Evolutionary conservation across 2,797 vertebrate species (phyloP), one percentile per base, ranked within the genome.

Genomic region (Clarias laeviceps): DNA sequence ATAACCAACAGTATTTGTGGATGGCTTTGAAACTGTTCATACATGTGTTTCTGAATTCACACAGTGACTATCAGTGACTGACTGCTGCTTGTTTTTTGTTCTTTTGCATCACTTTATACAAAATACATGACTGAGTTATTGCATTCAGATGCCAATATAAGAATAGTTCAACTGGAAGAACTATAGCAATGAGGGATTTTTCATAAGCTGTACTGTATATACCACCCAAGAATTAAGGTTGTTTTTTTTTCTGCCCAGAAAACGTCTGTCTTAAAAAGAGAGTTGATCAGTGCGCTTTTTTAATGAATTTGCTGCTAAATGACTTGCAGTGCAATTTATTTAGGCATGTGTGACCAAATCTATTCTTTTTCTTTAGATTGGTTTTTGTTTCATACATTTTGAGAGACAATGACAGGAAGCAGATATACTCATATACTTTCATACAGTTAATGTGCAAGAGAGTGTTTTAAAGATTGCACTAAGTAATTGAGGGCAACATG

Each of bases 141-240:
- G 80, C 83, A 62, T 83, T 62, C 37, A 64, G 87, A 65, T 27
- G 20, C 69, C 57, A 78, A 83, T 85, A 70, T 78, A 40, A 73
- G 61, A 82, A 80, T 73, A 64, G 61, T 69, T 86, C 72, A 9
- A n/a, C 86, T 56, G 61, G 24, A 24, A 86, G 70, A 61, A 29
- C 24, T 86, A 68, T 61, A 62, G 64, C 80, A 24, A 15, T 57
- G 69, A 66, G 83, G 74, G 80, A 80, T 84, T 85, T 59, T 85
- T 80, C 80, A 86, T 69, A 37, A 76, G 80, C 87, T 80, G 84
- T 88, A 87, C 87, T 80, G 84, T 88, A 87, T 89, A 89, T 88
- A 88, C 70, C 72, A 85, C 85, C 66, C 56, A 74, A 82, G 84
- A 62, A 64, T 82, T 82, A 50, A 32, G 9, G 9, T 85, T 89